phyloP scores from a whole-genome alignment of 2,113 vertebrate genomes.

The Oryzias celebensis region DNA sequence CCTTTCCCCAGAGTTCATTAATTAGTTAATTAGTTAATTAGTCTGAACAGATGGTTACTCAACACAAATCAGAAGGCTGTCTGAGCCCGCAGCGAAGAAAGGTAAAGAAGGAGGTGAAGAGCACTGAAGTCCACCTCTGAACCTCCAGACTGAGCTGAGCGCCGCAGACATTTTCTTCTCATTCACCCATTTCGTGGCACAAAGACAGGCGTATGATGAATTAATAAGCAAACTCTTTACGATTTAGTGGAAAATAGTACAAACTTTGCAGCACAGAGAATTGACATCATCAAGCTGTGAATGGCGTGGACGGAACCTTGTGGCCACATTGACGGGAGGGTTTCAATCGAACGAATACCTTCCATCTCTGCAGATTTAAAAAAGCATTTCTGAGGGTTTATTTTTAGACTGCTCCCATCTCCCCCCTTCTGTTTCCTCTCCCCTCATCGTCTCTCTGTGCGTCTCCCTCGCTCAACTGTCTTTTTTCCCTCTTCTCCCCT shows the following conservation, averaged over 20 bases:
- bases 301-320: constrained; percentile 1
- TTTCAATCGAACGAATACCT: constrained; percentile 69
- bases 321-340: constrained; percentile 45
- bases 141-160: constrained; percentile 42
- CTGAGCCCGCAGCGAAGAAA: constrained; percentile 63
- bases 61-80: constrained; percentile 75
- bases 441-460: constrained; percentile 58
- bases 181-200: constrained; percentile 48
- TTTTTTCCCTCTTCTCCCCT: constrained; percentile 52
- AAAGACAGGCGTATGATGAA: constrained; percentile 22
- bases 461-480: constrained; percentile 59
- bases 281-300: constrained; percentile 1
- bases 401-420: constrained; percentile 75
- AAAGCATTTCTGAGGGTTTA: constrained; percentile 73
- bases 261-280: neutral
- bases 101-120: constrained; percentile 63
- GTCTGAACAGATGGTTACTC: constrained; percentile 79
- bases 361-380: constrained; percentile 73
- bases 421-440: constrained; percentile 56
- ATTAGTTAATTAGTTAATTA: constrained; percentile 84
- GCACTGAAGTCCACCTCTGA: constrained; percentile 47
- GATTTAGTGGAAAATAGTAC: constrained; percentile 15
- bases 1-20: constrained; percentile 78
- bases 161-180: constrained; percentile 56
- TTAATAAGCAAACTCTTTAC: constrained; percentile 31